phyloP scores from a whole-genome alignment of 2,113 vertebrate species.

The Corydoras sp. region DNA sequence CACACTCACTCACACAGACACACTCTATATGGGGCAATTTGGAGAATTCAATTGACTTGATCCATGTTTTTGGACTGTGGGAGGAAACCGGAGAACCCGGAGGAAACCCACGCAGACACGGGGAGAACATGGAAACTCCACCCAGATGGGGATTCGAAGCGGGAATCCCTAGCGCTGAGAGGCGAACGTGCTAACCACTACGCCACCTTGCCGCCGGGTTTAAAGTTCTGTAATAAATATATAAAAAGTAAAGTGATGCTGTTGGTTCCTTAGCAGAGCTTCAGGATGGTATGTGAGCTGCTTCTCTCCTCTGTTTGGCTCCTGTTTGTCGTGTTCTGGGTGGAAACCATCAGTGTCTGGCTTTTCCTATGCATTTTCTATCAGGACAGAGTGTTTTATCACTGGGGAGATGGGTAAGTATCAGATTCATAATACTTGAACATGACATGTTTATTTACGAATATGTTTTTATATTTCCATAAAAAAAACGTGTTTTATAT shows the following conservation, averaged over 20 bases:
- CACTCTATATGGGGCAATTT: too few relatives aligned
- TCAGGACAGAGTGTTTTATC: conserved; percentile 65
- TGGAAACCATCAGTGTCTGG: conserved; percentile 76
- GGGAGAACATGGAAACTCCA: too few relatives aligned
- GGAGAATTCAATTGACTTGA: too few relatives aligned
- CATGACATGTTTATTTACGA: background rate
- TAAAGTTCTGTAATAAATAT: background rate
- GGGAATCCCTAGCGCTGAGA: too few relatives aligned
- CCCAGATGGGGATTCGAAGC: too few relatives aligned
- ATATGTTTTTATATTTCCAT: background rate
- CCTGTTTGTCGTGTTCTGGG: conserved; percentile 74
- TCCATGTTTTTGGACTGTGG: too few relatives aligned
- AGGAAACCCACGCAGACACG: too few relatives aligned
- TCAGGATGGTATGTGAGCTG: conserved; percentile 71
- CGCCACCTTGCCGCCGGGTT: too few relatives aligned
- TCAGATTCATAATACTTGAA: background rate
- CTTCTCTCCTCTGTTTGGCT: conserved; percentile 72
- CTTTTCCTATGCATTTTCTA: conserved; percentile 71
- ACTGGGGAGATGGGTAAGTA: conserved; percentile 67
- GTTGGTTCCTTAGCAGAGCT: background rate
- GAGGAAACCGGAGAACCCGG: too few relatives aligned
- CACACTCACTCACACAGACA: too few relatives aligned
- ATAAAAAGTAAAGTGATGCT: too few relatives aligned
- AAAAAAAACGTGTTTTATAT: background rate
- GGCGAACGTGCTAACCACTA: too few relatives aligned